A percentile compares a stretch with the other conserved stretches of the same genome.
These are phyloP conservation scores for Halcyon senegalensis DNA, from an alignment of 2,113 vertebrate genomes.

Conservation along the genomic window DNA sequence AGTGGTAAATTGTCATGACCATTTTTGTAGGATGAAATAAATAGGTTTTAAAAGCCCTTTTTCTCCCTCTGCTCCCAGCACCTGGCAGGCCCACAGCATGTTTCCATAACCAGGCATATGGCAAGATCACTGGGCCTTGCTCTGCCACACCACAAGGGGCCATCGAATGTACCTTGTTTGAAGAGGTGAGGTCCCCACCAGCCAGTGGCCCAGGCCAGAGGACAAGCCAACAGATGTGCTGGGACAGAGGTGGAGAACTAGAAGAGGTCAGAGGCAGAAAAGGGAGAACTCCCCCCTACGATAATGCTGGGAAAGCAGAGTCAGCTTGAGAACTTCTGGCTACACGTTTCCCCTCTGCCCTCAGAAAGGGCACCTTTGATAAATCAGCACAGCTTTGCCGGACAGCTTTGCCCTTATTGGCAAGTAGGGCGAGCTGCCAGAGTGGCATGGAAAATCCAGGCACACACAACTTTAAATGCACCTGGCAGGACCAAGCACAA, in stretches of 20 bases:
- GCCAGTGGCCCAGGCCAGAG: background rate
- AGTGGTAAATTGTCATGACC: background rate
- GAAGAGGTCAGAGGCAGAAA: background rate
- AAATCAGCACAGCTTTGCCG: background rate
- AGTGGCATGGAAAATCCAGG: background rate
- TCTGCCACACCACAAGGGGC: background rate
- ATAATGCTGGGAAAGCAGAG: background rate
- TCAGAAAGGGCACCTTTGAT: background rate
- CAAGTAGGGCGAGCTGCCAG: background rate
- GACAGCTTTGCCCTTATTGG: background rate
- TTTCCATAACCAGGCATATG: background rate
- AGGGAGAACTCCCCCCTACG: background rate
- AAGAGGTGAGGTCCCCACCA: background rate
- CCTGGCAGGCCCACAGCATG: background rate
- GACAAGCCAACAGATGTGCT: background rate
- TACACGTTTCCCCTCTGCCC: fast-evolving
- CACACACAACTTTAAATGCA: background rate
- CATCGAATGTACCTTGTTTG: background rate
- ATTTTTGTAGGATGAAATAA: background rate
- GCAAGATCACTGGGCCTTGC: background rate
- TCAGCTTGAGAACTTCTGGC: background rate
- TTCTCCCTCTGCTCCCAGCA: background rate
- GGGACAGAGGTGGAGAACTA: background rate
- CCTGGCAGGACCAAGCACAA: background rate
- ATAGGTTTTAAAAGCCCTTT: background rate